Percentiles rank a stretch among this genome's conserved stretches.
phyloP scores from a whole-genome alignment of 53 echinoderm and acorn worm genomes.

The Zoroaster sp. region DNA sequence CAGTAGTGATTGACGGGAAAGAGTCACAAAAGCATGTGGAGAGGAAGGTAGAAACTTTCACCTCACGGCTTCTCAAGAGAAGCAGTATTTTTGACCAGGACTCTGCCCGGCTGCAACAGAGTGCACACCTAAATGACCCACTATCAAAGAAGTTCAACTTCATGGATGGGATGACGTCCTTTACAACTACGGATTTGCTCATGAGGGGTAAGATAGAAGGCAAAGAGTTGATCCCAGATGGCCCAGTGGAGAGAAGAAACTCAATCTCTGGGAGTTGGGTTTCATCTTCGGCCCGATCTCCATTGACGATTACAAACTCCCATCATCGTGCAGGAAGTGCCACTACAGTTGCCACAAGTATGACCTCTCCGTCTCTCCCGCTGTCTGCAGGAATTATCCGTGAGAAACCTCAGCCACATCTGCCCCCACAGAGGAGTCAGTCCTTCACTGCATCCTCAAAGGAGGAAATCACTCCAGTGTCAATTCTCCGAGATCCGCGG shows the following conservation, averaged over 20 bases:
- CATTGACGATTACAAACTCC: conserved; percentile 25
- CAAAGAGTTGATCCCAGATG: conserved; percentile 42
- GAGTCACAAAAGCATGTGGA: conserved; percentile 59
- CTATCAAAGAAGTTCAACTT: conserved; percentile 29
- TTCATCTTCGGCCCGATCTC: conserved; percentile 12
- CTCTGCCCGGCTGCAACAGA: conserved; percentile 74
- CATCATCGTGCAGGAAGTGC: conserved; percentile 19
- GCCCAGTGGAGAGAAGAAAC: conserved; percentile 46
- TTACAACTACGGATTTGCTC: conserved; percentile 38
- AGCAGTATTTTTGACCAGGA: conserved; percentile 96
- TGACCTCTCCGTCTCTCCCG: conserved; percentile 35
- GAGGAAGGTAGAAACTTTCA: conserved; percentile 56
- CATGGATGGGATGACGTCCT: conserved; percentile 2
- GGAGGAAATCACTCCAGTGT: conserved; percentile 37
- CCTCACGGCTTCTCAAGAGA: conserved; percentile 61
- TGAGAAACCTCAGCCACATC: conserved; percentile 6
- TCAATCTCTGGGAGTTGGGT: conserved; percentile 47
- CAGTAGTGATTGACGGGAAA: conserved; percentile 41
- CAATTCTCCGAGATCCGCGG: conserved; percentile 38
- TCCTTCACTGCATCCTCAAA: conserved; percentile 14
- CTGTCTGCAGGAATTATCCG: conserved; percentile 22
- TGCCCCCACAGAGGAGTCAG: conserved; percentile 36
- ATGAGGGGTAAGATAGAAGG: conserved; percentile 50
- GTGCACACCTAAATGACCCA: conserved; percentile 33
- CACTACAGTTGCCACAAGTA: conserved; percentile 2